Evolutionary conservation across 2,797 vertebrate genomes (phyloP).

Genomic region (Leptoclinus maculatus): DNA sequence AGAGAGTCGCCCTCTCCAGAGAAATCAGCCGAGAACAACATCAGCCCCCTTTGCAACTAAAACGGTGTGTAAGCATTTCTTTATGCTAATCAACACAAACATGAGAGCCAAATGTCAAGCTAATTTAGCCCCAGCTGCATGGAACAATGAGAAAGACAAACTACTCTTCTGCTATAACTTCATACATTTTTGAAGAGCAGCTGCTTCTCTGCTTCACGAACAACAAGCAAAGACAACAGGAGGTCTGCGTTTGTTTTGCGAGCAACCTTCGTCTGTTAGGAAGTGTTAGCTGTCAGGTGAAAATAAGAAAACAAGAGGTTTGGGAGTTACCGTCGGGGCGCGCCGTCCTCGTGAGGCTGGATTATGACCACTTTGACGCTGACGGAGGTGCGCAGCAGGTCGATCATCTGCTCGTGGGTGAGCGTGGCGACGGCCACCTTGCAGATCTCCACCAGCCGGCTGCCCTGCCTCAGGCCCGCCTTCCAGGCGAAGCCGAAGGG

Average conservation of each 20-base stretch:
- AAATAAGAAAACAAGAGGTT: background rate
- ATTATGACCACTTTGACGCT: slow-evolving; percentile 97
- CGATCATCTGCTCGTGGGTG: slow-evolving; percentile 98
- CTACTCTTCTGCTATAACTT: slow-evolving; percentile 16
- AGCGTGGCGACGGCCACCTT: slow-evolving; percentile 96
- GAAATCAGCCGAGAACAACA: slow-evolving; percentile 62
- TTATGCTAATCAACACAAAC: slow-evolving; percentile 66
- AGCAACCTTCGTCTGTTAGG: background rate
- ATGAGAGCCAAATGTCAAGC: slow-evolving; percentile 62
- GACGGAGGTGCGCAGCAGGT: slow-evolving; percentile 93
- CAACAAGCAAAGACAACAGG: background rate
- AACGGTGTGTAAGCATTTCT: slow-evolving; percentile 67
- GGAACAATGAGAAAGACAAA: slow-evolving; percentile 14
- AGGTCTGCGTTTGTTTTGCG: background rate
- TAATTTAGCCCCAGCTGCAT: slow-evolving; percentile 55
- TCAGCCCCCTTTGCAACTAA: slow-evolving; percentile 42
- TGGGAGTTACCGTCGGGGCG: slow-evolving; percentile 89
- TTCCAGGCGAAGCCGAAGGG: slow-evolving; percentile 98
- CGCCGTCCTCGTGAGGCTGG: slow-evolving; percentile 94
- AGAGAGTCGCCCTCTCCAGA: slow-evolving; percentile 57
- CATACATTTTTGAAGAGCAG: slow-evolving; percentile 31
- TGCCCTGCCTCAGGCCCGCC: slow-evolving; percentile 94
- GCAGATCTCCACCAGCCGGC: slow-evolving; percentile 98
- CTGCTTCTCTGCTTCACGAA: slow-evolving; percentile 34
- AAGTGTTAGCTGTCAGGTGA: background rate